These are phyloP conservation scores for Chloromyia formosa DNA, from an alignment of 2,888 invertebrate genomes.

Conservation along the genomic window DNA sequence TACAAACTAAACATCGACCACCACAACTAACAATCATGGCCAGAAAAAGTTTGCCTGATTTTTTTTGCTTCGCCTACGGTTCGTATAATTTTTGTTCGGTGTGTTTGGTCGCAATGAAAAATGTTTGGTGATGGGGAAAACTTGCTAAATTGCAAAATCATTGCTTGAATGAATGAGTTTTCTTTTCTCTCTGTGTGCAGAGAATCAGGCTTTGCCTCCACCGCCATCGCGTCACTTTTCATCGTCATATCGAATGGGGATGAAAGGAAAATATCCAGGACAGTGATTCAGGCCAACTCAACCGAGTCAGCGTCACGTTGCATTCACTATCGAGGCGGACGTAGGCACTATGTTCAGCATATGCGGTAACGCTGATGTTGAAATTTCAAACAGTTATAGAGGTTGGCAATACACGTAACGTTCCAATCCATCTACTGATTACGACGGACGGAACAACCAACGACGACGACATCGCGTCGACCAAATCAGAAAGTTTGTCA, in stretches of 20 bases:
- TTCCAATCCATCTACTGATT: constrained; percentile 3
- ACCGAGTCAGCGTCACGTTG: constrained; percentile 7
- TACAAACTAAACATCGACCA: too few relatives aligned
- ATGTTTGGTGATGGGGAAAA: constrained; percentile 9
- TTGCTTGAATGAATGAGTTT: constrained; percentile 20
- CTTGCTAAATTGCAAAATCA: constrained; percentile 19
- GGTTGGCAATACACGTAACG: not conserved
- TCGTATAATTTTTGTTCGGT: not conserved
- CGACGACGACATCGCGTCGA: not conserved
- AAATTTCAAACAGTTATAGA: not conserved
- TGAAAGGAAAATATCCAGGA: not conserved
- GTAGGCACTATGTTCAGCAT: too few relatives aligned
- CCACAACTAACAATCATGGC: too few relatives aligned
- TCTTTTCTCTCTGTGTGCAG: too few relatives aligned
- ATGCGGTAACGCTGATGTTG: not conserved
- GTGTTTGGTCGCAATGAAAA: not conserved
- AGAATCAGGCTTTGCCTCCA: too few relatives aligned
- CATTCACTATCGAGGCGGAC: not conserved
- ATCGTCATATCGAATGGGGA: not conserved
- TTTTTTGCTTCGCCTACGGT: too few relatives aligned
- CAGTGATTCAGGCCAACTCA: not conserved
- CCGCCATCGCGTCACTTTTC: too few relatives aligned
- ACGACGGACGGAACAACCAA: not conserved
- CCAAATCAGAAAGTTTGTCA: constrained; percentile 20
- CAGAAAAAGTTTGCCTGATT: too few relatives aligned